Evolutionary conservation across 2,113 vertebrate species (phyloP).

Genomic region (Passer montanus): DNA sequence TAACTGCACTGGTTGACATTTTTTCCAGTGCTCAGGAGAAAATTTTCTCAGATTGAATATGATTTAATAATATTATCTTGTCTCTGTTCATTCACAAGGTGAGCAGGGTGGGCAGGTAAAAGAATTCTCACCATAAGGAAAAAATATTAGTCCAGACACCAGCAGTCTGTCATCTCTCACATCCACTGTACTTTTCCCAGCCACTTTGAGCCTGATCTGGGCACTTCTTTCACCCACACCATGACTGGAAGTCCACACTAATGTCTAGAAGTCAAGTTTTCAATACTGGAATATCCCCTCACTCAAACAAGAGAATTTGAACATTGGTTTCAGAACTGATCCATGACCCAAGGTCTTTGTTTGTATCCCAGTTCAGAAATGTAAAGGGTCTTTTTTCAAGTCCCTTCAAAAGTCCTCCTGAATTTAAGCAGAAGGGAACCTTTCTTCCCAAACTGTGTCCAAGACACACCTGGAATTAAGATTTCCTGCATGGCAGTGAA

Average conservation of each 20-base stretch:
- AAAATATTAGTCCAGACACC: neutral
- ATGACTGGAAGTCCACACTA: neutral
- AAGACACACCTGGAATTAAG: neutral
- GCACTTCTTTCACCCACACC: neutral
- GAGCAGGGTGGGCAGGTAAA: neutral
- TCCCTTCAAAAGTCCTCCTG: neutral
- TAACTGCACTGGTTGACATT: neutral
- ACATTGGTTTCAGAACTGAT: neutral
- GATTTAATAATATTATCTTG: neutral
- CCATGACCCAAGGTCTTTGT: neutral
- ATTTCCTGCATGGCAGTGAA: neutral
- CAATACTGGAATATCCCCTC: neutral
- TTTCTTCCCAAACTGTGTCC: neutral
- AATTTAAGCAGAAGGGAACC: neutral
- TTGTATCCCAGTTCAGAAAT: neutral
- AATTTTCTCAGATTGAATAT: neutral
- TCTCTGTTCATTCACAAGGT: neutral
- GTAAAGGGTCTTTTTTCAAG: fast-evolving
- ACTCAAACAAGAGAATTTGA: neutral
- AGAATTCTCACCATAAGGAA: neutral
- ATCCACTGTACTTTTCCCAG: neutral
- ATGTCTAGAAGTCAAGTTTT: neutral
- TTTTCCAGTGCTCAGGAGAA: neutral
- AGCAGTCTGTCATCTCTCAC: neutral
- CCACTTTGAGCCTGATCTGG: neutral